Percentiles rank a stretch among this genome's conserved stretches.
Evolutionary conservation across 2,113 vertebrate genomes (phyloP).

Genomic region (Arvicanthis niloticus): DNA sequence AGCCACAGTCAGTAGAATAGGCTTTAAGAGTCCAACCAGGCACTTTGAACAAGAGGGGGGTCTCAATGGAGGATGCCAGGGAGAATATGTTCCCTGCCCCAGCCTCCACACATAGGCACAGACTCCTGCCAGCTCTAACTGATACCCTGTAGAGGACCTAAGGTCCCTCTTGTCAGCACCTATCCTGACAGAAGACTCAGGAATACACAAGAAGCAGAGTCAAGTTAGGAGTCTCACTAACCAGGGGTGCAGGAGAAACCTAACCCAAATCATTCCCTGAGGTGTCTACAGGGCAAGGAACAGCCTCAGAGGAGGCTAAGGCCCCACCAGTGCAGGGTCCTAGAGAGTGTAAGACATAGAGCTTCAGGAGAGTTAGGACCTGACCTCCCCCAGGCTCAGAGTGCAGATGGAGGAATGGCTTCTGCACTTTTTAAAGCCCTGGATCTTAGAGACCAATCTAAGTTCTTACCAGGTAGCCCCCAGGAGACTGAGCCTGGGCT

Average conservation of each 20-base stretch:
- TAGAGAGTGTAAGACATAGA: constrained; percentile 23
- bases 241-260: constrained; percentile 82
- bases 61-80: background rate
- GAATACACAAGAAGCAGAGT: background rate
- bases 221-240: constrained; percentile 68
- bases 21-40: background rate
- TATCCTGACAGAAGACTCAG: background rate
- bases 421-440: background rate
- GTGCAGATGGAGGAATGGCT: background rate
- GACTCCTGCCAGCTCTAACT: background rate
- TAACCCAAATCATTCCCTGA: constrained; percentile 59
- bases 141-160: background rate
- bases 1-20: background rate
- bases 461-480: background rate
- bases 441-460: background rate
- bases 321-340: background rate
- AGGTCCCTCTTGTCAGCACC: background rate
- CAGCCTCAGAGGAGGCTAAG: background rate
- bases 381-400: background rate
- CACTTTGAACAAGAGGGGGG: too few relatives aligned
- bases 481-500: background rate
- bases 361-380: background rate
- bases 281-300: too few relatives aligned
- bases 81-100: background rate
- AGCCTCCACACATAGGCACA: rapidly evolving